Base-by-base conservation (phyloP, 1,140 invertebrate genomes). In the Leptopilina boulardi region DNA sequence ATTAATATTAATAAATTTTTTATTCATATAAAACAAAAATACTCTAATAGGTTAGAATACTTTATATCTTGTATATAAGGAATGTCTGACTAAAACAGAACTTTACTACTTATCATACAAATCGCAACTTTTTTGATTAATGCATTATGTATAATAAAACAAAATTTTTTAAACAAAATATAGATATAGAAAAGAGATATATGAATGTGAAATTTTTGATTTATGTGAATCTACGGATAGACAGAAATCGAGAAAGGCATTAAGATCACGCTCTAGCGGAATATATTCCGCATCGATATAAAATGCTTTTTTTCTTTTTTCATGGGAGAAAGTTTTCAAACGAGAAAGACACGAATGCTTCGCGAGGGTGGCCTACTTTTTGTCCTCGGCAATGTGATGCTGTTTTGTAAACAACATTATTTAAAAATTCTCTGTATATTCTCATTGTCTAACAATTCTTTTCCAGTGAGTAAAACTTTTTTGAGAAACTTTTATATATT, bases 371-470 rank as follows among this genome's bases (percentile, higher is more conserved):
- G 44, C 76, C 80, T 71, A 83, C 56, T 83, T 83, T 80, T 38
- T 13, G 21, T 26, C 34, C 51, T 76, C 44, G 44, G 75, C 47
- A 54, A 42, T 34, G 71, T 15, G n/a, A n/a, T n/a, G n/a, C n/a
- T 30, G 11, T 34, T 13, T 30, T 72, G 71, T 78, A 83, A 82
- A 83, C 78, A 83, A 73, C 59, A 41, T 66, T 80, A 77, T 77
- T 82, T 82, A 9, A 9, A 71, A 71, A 42, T 42, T 71, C 3
- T 15, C 70, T n/a, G n/a, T n/a, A n/a, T n/a, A n/a, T n/a, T n/a
- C n/a, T n/a, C n/a, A n/a, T n/a, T n/a, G n/a, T n/a, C n/a, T n/a
- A n/a, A n/a, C n/a, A n/a, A n/a, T n/a, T n/a, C n/a, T n/a, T n/a
- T n/a, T n/a, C n/a, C n/a, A n/a, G n/a, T n/a, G n/a, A n/a, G n/a